Percentiles rank a stretch among this genome's conserved stretches.
phyloP scores from a whole-genome alignment of 2,797 vertebrate species.

The Tragelaphus eurycerus region DNA sequence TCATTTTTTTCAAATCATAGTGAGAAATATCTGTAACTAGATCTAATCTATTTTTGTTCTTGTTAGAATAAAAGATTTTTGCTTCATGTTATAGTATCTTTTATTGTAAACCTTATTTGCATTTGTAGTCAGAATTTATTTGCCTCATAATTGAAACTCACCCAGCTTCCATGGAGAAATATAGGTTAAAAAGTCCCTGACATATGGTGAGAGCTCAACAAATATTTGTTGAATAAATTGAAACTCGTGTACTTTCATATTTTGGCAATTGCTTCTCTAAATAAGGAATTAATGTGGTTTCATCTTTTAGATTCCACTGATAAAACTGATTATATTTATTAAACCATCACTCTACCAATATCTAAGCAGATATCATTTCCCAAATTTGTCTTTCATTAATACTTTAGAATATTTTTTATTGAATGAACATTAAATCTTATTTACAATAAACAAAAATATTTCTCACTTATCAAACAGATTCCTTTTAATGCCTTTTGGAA shows the following conservation, averaged over 20 bases:
- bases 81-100: neutral
- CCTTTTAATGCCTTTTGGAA: neutral
- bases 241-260: neutral
- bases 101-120: constrained; percentile 47
- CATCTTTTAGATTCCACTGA: neutral
- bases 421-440: constrained; percentile 1
- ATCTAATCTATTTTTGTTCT: constrained; percentile 16
- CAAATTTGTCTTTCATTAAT: constrained; percentile 16
- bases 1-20: neutral
- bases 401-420: constrained; percentile 38
- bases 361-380: neutral
- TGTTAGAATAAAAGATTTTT: constrained; percentile 3
- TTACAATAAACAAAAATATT: constrained; percentile 32
- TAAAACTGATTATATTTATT: constrained; percentile 1
- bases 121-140: constrained; percentile 46
- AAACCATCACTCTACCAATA: neutral
- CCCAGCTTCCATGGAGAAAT: constrained; percentile 45
- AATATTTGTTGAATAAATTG: constrained; percentile 27
- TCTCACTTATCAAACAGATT: constrained; percentile 35
- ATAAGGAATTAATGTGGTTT: neutral
- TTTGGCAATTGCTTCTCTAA: constrained; percentile 22
- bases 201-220: constrained; percentile 44
- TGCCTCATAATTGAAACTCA: neutral
- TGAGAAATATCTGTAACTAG: neutral
- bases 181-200: constrained; percentile 47